Evolutionary conservation across 2,888 invertebrate species (phyloP), one percentile per base, ranked within the genome.

Genomic region (Calameuta pallipes): DNA sequence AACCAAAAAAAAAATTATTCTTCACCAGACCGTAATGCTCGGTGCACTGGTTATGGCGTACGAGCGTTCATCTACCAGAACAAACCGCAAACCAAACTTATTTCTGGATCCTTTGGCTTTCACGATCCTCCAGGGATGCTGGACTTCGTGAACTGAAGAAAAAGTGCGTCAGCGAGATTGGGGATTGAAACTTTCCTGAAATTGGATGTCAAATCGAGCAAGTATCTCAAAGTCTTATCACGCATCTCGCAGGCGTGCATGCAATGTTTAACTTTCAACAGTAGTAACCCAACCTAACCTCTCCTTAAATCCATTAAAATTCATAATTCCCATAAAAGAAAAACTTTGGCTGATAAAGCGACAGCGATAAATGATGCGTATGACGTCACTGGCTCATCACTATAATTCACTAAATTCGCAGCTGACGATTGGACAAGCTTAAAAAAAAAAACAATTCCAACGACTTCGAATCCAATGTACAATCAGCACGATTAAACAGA

Each of bases 171-270:
- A 78, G 82, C 79, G 82, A 83, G 85, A 86, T 85, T 84, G 84
- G 83, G 88, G 89, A 88, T 89, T 88, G 89, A 88, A 89, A 88
- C 88, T 88, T 88, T 87, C 85, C 81, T 82, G 85, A 86, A 88
- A 89, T 88, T 88, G 87, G 87, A 87, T 88, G 87, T 86, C 88
- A 86, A 86, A 87, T 87, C 85, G 85, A 85, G 84, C 82, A 82
- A 83, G 79, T 80, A 82, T 80, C 80, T 78, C 80, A 81, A 70
- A 84, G 83, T 84, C 86, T 87, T 87, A 88, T 87, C 87, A 13
- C 13, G 37, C 37, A 37, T 37, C 37, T 37, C 37, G 37, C 37
- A 37, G 37, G 37, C 87, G 87, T 88, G 88, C 84, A 82, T 85
- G 84, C 87, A 87, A 87, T 88, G 84, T 85, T 37, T 37, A 37